A percentile compares a stretch with the other conserved stretches of the same genome.
Evolutionary conservation across 2,113 vertebrate genomes (phyloP).

Genomic region (Pogonocichla stellata): DNA sequence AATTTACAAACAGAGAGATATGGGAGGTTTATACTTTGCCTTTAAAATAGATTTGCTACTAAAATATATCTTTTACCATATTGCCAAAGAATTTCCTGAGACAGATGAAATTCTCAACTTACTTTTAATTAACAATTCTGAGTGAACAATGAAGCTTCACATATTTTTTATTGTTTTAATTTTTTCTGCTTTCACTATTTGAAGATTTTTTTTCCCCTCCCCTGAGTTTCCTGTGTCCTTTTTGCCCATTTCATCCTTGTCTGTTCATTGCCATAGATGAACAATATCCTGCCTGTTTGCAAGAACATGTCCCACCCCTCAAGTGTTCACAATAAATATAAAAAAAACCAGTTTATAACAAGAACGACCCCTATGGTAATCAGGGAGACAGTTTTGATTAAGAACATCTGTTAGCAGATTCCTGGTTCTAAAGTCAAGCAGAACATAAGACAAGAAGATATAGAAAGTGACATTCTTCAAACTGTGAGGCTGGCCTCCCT

Average conservation of each 20-base stretch:
- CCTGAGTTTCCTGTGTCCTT: neutral
- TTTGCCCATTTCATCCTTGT: neutral
- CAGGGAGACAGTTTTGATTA: conserved; percentile 61
- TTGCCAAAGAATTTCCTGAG: neutral
- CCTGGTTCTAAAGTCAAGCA: conserved; percentile 6
- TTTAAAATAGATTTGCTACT: neutral
- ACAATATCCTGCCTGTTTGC: neutral
- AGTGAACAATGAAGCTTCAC: neutral
- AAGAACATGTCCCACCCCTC: neutral
- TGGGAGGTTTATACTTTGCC: accelerated
- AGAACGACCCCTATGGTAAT: conserved; percentile 43
- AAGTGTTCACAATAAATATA: neutral
- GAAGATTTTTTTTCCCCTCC: neutral
- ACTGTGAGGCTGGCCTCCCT: conserved; percentile 29
- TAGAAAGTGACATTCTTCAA: conserved; percentile 27
- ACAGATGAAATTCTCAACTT: neutral
- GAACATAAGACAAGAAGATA: conserved; percentile 14
- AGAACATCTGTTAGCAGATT: conserved; percentile 62
- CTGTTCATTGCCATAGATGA: neutral
- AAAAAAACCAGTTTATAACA: neutral
- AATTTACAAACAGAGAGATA: neutral
- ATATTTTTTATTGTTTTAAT: neutral
- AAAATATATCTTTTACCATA: neutral
- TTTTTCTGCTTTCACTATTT: neutral
- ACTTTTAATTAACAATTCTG: neutral